A percentile compares a stretch with the other conserved stretches of the same genome.
phyloP scores from a whole-genome alignment of 2,113 vertebrate species.

The Scolopax mira region DNA sequence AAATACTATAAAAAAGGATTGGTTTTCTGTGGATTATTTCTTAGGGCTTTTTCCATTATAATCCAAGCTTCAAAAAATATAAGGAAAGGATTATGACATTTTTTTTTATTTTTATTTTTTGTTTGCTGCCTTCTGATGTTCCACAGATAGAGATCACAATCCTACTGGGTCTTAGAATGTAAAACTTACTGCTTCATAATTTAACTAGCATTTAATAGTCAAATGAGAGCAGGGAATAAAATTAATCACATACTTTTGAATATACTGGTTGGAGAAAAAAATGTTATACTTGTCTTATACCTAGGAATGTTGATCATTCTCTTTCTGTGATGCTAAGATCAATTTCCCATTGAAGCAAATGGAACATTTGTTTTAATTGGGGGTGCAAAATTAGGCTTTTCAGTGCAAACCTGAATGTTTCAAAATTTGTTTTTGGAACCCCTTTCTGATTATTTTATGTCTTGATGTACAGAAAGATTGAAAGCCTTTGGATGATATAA shows the following conservation, averaged over 20 bases:
- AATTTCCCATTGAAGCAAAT: background rate
- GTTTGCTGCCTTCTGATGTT: background rate
- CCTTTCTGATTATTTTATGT: background rate
- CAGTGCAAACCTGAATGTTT: background rate
- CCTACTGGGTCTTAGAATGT: background rate
- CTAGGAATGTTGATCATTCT: background rate
- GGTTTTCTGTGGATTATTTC: background rate
- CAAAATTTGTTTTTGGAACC: fast-evolving
- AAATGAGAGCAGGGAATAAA: background rate
- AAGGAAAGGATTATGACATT: background rate
- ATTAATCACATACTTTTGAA: background rate
- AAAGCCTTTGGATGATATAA: background rate
- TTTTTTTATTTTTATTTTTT: background rate
- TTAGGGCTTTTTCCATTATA: background rate
- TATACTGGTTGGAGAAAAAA: background rate
- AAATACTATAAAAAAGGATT: background rate
- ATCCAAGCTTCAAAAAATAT: background rate
- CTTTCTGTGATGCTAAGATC: background rate
- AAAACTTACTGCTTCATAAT: background rate
- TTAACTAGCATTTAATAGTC: background rate
- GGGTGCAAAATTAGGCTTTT: background rate
- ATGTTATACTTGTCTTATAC: background rate
- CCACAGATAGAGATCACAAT: background rate
- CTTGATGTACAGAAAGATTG: background rate
- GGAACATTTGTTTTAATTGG: background rate